phyloP scores from a whole-genome alignment of 2,888 invertebrate species.

The Atrina japonica region DNA sequence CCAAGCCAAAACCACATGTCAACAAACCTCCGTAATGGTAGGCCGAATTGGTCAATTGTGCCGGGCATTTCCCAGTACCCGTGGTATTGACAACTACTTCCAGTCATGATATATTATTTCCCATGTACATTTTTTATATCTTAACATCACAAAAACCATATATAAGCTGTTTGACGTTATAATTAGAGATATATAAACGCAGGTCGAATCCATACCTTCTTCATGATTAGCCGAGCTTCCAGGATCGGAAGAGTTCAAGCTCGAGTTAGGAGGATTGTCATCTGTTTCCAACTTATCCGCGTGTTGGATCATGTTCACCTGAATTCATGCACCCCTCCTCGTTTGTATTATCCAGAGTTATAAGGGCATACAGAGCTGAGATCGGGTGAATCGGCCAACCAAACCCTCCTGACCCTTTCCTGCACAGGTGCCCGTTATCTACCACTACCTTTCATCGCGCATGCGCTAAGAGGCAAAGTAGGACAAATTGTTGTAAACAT shows the following conservation, averaged over 20 bases:
- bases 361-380: neutral
- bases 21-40: slow-evolving; percentile 23
- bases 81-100: slow-evolving; percentile 8
- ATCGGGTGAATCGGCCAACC: slow-evolving; percentile 10
- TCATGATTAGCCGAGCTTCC: slow-evolving; percentile 22
- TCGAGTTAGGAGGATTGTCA: slow-evolving; percentile 15
- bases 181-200: neutral
- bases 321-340: slow-evolving; percentile 3
- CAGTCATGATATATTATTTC: no score
- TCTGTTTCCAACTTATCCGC: slow-evolving; percentile 32
- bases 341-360: neutral
- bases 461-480: slow-evolving; percentile 21
- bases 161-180: no score
- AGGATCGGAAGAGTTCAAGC: slow-evolving; percentile 12
- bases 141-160: no score
- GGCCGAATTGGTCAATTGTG: slow-evolving; percentile 20
- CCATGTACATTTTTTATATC: no score
- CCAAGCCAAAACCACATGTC: slow-evolving; percentile 38
- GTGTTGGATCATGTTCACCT: slow-evolving; percentile 37
- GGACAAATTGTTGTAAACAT: slow-evolving; percentile 38
- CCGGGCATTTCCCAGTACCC: neutral
- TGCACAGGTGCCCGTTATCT: slow-evolving; percentile 31
- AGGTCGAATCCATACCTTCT: slow-evolving; percentile 16
- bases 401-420: slow-evolving; percentile 17
- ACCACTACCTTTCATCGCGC: slow-evolving; percentile 3